Evolutionary conservation across 2,888 invertebrate species (phyloP), one percentile per base, ranked within the genome.

Genomic region (Philonicus albiceps): DNA sequence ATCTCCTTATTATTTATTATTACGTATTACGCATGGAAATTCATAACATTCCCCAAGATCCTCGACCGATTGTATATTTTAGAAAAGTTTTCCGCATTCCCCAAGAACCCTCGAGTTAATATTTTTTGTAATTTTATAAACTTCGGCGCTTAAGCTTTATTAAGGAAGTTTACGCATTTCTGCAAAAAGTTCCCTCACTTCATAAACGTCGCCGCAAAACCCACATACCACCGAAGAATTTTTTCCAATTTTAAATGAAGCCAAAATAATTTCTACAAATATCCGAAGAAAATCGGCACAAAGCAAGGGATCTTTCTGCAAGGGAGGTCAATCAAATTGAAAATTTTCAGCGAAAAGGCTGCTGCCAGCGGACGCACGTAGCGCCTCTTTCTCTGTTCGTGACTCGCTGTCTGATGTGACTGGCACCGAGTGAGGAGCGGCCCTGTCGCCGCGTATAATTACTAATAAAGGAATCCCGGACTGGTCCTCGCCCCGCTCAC

Each of bases 401-500:
- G 83, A 83, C 83, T 83, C 31, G 34, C 6, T 83, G 83, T n/a
- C 83, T 64, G 83, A 83, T 81, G 13, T 30, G 16, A 13, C 83
- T 83, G 64, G 83, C 64, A 64, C 19, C 22, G 22, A 72, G n/a
- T n/a, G 16, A 40, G 83, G 83, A 64, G 83, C 40, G 83, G 34
- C 37, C 34, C 34, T 55, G 83, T 72, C 72, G 80, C 80, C 80
- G 53, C 80, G 37, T 72, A 64, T 83, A 83, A 64, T 83, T 64
- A 22, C 83, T 83, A 83, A 83, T 83, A 34, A 83, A 83, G 78
- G 78, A 40, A 43, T 43, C 40, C 43, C 43, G 72, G 72, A 83
- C 64, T 27, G 37, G 30, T n/a, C 22, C 72, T 83, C 19, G 64
- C 64, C 64, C 31, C 37, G 37, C 34, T n/a, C 37, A 22, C 19